Percentiles rank a stretch among this genome's conserved stretches.
phyloP scores from a whole-genome alignment of 2,797 vertebrate species.

The Thamnophis elegans region DNA sequence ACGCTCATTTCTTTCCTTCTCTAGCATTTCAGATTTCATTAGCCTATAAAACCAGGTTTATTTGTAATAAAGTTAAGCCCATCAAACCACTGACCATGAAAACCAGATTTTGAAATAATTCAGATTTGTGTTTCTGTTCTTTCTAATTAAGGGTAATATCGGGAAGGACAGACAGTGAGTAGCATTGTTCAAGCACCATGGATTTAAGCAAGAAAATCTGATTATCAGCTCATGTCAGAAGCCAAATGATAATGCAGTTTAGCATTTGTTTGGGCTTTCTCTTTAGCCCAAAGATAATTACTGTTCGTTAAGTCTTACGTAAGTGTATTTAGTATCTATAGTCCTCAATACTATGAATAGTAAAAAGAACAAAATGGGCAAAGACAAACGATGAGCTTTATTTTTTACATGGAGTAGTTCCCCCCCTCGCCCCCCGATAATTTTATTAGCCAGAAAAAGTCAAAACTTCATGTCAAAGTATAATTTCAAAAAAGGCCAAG shows the following conservation, averaged over 20 bases:
- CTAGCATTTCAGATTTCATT: conserved; percentile 79
- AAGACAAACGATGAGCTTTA: conserved; percentile 79
- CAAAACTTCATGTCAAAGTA: conserved; percentile 73
- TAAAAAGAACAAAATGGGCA: conserved; percentile 74
- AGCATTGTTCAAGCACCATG: conserved; percentile 90
- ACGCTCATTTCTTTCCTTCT: conserved; percentile 63
- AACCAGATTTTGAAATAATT: conserved; percentile 99
- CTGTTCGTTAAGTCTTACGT: conserved; percentile 81
- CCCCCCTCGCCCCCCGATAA: conserved; percentile 68
- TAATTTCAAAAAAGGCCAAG: conserved; percentile 75
- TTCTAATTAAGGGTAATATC: conserved; percentile 97
- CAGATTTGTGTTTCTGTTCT: conserved; percentile 99
- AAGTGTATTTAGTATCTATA: conserved; percentile 80
- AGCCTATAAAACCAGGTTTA: conserved; percentile 94
- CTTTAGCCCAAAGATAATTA: conserved; percentile 92
- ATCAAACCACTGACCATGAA: conserved; percentile 84
- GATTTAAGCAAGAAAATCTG: conserved; percentile 98
- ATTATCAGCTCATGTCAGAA: conserved; percentile 99
- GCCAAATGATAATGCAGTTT: conserved; percentile 96
- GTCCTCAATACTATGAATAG: conserved; percentile 80
- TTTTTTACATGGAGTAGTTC: conserved; percentile 74
- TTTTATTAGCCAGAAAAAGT: conserved; percentile 74
- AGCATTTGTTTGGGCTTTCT: conserved; percentile 92
- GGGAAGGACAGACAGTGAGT: conserved; percentile 89
- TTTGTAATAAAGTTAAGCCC: conserved; percentile 99